Percentiles rank a stretch among this genome's conserved stretches.
These are phyloP conservation scores for Drosophila atripex DNA, from an alignment of 2,888 invertebrate genomes.

Conservation along the genomic window DNA sequence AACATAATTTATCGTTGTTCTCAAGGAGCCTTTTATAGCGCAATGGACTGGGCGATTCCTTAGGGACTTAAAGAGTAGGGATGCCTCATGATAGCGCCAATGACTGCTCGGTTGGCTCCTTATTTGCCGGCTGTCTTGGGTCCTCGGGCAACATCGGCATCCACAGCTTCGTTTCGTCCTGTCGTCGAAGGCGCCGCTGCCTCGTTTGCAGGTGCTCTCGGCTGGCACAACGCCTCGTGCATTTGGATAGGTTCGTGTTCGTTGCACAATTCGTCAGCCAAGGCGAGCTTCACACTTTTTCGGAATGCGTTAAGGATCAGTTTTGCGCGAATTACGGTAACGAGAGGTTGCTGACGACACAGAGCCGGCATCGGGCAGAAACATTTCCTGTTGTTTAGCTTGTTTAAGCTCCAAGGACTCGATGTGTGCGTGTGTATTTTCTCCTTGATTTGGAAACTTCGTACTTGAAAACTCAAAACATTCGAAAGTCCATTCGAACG, in stretches of 20 bases:
- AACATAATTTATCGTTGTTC: conserved; percentile 30
- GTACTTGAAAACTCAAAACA: conserved; percentile 2
- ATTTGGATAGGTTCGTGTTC: conserved; percentile 70
- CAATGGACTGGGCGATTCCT: conserved; percentile 41
- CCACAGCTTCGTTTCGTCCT: conserved; percentile 43
- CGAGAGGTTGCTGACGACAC: conserved; percentile 81
- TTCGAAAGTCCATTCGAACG: conserved; percentile 5
- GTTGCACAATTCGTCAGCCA: conserved; percentile 76
- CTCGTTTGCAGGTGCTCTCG: conserved; percentile 43
- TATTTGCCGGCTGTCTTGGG: conserved; percentile 36
- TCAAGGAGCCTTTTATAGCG: conserved; percentile 57
- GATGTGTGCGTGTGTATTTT: conserved; percentile 21
- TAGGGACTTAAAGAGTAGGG: not conserved
- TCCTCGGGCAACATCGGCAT: conserved; percentile 32
- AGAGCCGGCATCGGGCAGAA: conserved; percentile 62
- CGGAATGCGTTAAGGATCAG: conserved; percentile 83
- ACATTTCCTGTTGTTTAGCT: conserved; percentile 48
- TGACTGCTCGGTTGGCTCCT: conserved; percentile 28
- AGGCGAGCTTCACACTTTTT: conserved; percentile 76
- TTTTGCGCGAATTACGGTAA: conserved; percentile 84
- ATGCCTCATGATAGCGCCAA: conserved; percentile 33
- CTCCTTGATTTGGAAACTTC: conserved; percentile 12
- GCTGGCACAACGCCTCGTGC: conserved; percentile 61
- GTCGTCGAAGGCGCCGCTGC: conserved; percentile 23
- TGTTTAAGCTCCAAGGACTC: conserved; percentile 12